phyloP scores from a whole-genome alignment of 1,140 invertebrate genomes.

The Paralvinella palmiformis region DNA sequence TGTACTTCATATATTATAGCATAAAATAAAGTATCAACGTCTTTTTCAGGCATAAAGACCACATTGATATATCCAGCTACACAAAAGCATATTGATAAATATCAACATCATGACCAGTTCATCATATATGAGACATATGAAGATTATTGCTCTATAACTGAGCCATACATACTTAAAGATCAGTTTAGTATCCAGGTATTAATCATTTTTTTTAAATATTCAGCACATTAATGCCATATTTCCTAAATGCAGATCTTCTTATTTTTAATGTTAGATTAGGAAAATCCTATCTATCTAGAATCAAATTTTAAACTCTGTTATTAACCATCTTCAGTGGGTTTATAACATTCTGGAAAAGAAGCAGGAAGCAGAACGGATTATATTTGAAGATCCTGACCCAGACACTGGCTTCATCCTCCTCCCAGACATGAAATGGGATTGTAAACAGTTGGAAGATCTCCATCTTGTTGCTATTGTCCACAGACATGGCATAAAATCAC shows the following conservation, averaged over 20 bases:
- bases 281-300: neutral
- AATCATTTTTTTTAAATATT: slow-evolving; percentile 11
- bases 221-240: slow-evolving; percentile 12
- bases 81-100: slow-evolving; percentile 84
- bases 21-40: neutral
- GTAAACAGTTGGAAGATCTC: slow-evolving; percentile 65
- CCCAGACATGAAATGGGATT: slow-evolving; percentile 93
- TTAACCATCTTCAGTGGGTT: slow-evolving; percentile 69
- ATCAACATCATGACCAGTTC: slow-evolving; percentile 63
- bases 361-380: slow-evolving; percentile 77
- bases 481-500: slow-evolving; percentile 66
- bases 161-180: slow-evolving; percentile 62
- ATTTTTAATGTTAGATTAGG: neutral
- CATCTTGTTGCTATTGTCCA: slow-evolving; percentile 78
- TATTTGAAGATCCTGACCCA: slow-evolving; percentile 73
- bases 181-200: slow-evolving; percentile 60
- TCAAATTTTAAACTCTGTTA: neutral
- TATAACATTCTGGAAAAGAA: slow-evolving; percentile 91
- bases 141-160: slow-evolving; percentile 71
- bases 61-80: slow-evolving; percentile 88
- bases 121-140: slow-evolving; percentile 79
- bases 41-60: slow-evolving; percentile 66
- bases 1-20: slow-evolving; percentile 1
- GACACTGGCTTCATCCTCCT: slow-evolving; percentile 78
- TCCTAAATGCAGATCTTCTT: neutral